These are phyloP conservation scores for Alces alces DNA, from an alignment of 2,113 vertebrate genomes.

Conservation along the genomic window DNA sequence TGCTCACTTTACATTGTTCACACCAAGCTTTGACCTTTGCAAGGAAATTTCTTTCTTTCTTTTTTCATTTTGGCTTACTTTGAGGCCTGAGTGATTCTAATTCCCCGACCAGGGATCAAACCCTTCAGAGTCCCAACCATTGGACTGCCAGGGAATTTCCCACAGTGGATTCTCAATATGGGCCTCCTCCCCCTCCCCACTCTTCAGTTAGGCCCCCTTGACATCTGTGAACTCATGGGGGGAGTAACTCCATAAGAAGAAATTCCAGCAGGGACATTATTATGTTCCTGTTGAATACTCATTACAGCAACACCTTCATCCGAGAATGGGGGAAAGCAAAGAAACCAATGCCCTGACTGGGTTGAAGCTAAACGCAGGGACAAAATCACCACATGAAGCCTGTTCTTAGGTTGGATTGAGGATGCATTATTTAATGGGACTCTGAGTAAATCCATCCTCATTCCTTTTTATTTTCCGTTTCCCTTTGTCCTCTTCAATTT, in stretches of 20 bases:
- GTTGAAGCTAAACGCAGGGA: background rate
- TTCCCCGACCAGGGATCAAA: background rate
- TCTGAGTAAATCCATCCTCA: background rate
- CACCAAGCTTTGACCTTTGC: background rate
- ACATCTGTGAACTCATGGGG: background rate
- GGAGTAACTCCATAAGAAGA: background rate
- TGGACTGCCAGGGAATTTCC: background rate
- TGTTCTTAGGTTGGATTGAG: background rate
- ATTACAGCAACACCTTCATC: background rate
- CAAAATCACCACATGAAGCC: background rate
- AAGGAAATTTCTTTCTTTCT: background rate
- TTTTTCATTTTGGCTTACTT: background rate
- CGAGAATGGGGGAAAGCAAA: background rate
- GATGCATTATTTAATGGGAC: background rate
- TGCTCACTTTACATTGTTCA: background rate
- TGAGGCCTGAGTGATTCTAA: background rate
- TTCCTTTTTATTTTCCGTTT: conserved; percentile 33
- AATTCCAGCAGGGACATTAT: background rate
- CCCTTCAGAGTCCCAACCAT: background rate
- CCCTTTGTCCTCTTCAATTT: conserved; percentile 37
- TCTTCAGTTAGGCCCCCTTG: background rate
- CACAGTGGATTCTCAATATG: background rate
- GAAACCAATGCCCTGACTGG: background rate
- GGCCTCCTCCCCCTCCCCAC: background rate
- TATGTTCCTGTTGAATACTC: background rate